phyloP scores from a whole-genome alignment of 2,113 vertebrate species.

The Electrona antarctica region DNA sequence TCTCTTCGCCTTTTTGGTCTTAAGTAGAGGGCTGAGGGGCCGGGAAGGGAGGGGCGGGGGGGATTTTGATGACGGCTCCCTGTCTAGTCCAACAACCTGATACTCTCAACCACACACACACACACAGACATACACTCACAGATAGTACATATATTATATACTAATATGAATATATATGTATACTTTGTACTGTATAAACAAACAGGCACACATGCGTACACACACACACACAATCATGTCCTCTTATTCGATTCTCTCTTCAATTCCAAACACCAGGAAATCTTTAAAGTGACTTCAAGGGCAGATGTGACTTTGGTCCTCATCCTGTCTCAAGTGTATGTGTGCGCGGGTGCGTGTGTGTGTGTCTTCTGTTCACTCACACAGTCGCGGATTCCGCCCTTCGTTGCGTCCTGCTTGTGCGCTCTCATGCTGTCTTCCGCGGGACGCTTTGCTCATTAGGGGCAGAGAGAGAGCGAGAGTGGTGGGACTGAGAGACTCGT shows the following conservation, averaged over 20 bases:
- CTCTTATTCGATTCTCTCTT: constrained; percentile 63
- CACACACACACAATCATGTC: constrained; percentile 21
- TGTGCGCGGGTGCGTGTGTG: constrained; percentile 10
- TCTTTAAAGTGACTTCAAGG: constrained; percentile 79
- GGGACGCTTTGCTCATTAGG: constrained; percentile 81
- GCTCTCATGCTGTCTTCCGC: constrained; percentile 68
- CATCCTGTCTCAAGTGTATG: constrained; percentile 58
- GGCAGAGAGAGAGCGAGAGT: constrained; percentile 61
- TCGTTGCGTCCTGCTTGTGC: constrained; percentile 13
- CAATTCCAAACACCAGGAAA: constrained; percentile 72
- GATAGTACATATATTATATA: neutral
- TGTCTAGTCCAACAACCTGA: constrained; percentile 62
- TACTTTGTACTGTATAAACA: neutral
- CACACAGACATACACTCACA: constrained; percentile 10
- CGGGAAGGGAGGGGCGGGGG: constrained; percentile 50
- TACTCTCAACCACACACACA: constrained; percentile 32
- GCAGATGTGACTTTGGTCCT: constrained; percentile 70
- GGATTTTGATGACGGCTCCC: constrained; percentile 71
- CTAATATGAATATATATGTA: constrained; percentile 9
- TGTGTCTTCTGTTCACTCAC: neutral
- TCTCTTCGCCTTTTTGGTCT: constrained; percentile 60
- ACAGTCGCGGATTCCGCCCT: neutral
- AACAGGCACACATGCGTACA: constrained; percentile 18
- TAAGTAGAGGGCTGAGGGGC: constrained; percentile 71
- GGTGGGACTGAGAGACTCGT: constrained; percentile 58